These are phyloP conservation scores for Taenioides sp. DNA, from an alignment of 2,797 vertebrate genomes.

Conservation along the genomic window DNA sequence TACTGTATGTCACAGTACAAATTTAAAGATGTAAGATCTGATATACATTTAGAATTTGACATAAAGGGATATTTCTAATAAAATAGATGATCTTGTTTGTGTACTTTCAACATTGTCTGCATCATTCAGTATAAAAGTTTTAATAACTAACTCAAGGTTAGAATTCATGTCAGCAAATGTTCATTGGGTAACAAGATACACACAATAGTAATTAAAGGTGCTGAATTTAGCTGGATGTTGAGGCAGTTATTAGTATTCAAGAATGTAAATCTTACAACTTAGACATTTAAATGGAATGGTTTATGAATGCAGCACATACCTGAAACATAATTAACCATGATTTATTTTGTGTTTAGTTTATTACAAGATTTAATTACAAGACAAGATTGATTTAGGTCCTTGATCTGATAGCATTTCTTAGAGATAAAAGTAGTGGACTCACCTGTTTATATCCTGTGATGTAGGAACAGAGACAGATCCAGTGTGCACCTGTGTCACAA, in stretches of 20 bases:
- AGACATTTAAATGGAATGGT: background rate
- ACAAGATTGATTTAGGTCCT: background rate
- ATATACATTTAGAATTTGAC: background rate
- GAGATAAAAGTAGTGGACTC: background rate
- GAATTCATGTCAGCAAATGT: slow-evolving; percentile 41
- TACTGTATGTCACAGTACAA: background rate
- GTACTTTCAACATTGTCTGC: background rate
- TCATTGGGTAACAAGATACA: slow-evolving; percentile 24
- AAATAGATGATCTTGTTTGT: background rate
- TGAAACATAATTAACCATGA: background rate
- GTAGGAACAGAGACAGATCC: background rate
- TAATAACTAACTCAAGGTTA: slow-evolving; percentile 30
- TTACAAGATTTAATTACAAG: background rate
- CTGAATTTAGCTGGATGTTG: slow-evolving; percentile 16
- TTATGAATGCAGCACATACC: background rate
- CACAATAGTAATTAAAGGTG: slow-evolving; percentile 28
- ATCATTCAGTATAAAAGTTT: slow-evolving; percentile 11
- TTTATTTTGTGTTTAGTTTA: background rate
- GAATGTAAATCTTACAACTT: background rate
- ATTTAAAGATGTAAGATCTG: background rate
- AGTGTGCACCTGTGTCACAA: slow-evolving; percentile 8
- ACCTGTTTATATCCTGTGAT: background rate
- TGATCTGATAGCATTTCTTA: background rate
- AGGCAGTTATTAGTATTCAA: slow-evolving; percentile 12
- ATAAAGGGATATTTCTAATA: background rate